Base-by-base conservation (phyloP, 2,888 invertebrate species). In the Drosophila falleni region DNA sequence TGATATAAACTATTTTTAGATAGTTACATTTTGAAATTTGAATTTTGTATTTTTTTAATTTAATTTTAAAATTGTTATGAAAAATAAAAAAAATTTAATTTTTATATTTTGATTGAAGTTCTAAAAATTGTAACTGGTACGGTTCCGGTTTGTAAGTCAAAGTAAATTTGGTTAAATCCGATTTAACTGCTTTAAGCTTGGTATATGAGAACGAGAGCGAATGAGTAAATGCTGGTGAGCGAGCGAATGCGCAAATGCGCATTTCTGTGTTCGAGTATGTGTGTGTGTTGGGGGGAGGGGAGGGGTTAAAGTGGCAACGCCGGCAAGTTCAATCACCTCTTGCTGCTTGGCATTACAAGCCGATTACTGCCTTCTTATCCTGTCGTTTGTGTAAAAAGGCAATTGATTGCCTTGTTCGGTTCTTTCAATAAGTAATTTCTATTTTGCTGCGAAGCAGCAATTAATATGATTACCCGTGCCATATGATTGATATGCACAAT, bases 261-360 rank as follows among this genome's bases (percentile, higher is more conserved):
- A 9, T 47, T 29, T 9, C 39, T 39, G 60, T 55, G 51, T 16
- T 29, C 58, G 33, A 49, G 3, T 42, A 39, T 59, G 31, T 46
- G 1, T 42, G 6, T 37, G 13, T 37, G 9, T 33, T 37, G 55
- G n/a, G 39, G 3, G 16, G 6, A n/a, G 42, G 26, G 5, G 23
- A 29, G 16, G 49, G 53, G 3, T 10, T 29, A 41, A 59, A 51
- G 60, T 64, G 63, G 78, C 69, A 65, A 53, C 65, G 70, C 54
- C 65, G 74, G 65, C 51, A 74, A 66, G 83, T 84, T 87, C 83
- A 84, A 80, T 87, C 80, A 84, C 87, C 83, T 81, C 56, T 69
- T 58, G 65, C 46, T 64, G 70, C 29, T 41, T 75, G 76, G 70
- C 84, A 72, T 86, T 83, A 79, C 81, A 75, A 70, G 71, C 74